phyloP scores from a whole-genome alignment of 2,113 vertebrate species.

The Noturus placidus region DNA sequence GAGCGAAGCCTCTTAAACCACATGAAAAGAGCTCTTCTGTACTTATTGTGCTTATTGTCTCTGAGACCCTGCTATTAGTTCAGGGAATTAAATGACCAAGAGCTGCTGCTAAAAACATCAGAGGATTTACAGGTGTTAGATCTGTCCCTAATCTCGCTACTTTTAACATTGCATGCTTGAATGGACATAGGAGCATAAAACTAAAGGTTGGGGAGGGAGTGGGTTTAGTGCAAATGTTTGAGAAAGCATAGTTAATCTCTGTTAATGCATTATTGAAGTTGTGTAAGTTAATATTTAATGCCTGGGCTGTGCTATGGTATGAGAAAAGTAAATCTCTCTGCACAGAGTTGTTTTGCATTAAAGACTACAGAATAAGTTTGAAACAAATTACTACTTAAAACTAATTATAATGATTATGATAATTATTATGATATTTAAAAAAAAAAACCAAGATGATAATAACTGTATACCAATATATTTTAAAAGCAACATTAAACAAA shows the following conservation, averaged over 20 bases:
- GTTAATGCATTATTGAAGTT: not conserved
- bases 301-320: not conserved
- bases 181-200: conserved; percentile 16
- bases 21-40: conserved; percentile 73
- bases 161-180: conserved; percentile 28
- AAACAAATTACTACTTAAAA: not conserved
- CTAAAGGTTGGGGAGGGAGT: not conserved
- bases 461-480: not conserved
- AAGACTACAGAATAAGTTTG: not conserved
- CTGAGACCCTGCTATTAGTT: conserved; percentile 71
- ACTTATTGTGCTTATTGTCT: conserved; percentile 76
- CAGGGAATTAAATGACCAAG: conserved; percentile 67
- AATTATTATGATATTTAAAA: not conserved
- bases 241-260: not conserved
- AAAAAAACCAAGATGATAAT: not conserved
- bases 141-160: conserved; percentile 47
- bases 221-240: not conserved
- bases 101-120: conserved; percentile 63
- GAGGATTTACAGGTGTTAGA: conserved; percentile 60
- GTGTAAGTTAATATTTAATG: not conserved
- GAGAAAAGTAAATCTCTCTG: not conserved
- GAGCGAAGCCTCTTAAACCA: conserved; percentile 65
- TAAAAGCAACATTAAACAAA: not conserved
- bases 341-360: not conserved
- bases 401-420: not conserved